Evolutionary conservation across 1,140 invertebrate species (phyloP).

Genomic region (Drosophila virilis): DNA sequence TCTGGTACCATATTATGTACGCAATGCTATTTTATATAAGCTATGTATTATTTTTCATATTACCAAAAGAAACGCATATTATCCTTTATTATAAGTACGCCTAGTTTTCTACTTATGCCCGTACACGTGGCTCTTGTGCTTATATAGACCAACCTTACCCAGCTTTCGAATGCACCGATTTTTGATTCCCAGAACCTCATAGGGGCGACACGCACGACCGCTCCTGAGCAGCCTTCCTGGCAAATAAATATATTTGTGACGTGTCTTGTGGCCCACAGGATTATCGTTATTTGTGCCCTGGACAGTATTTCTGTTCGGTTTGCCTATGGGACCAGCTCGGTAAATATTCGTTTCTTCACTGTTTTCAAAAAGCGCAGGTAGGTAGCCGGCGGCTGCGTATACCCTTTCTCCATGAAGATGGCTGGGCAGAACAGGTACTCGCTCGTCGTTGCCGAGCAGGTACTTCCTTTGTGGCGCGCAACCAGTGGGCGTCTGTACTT

Average conservation of each 20-base stretch:
- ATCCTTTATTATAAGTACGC: background rate
- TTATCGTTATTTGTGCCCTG: no score
- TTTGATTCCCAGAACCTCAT: constrained; percentile 43
- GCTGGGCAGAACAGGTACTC: constrained; percentile 1
- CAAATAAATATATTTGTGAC: constrained; percentile 15
- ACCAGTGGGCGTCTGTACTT: constrained; percentile 29
- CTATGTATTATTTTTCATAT: background rate
- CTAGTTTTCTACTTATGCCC: constrained; percentile 21
- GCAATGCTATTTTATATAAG: background rate
- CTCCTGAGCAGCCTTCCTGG: constrained; percentile 32
- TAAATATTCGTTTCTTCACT: no score
- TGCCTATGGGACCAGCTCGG: no score
- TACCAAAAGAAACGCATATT: background rate
- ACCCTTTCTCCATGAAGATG: constrained; percentile 9
- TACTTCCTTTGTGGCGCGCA: constrained; percentile 12
- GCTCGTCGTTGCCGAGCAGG: background rate
- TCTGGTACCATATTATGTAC: background rate
- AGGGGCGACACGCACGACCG: constrained; percentile 31
- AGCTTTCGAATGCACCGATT: constrained; percentile 50
- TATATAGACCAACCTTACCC: constrained; percentile 21
- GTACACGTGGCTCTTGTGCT: constrained; percentile 48
- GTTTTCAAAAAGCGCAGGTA: no score
- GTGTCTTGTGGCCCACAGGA: constrained; percentile 25
- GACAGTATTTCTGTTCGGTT: no score
- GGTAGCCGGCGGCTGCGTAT: background rate